Conservation (phyloP, 2,797 vertebrate genomes). For the Pangasius krempfi region DNA sequence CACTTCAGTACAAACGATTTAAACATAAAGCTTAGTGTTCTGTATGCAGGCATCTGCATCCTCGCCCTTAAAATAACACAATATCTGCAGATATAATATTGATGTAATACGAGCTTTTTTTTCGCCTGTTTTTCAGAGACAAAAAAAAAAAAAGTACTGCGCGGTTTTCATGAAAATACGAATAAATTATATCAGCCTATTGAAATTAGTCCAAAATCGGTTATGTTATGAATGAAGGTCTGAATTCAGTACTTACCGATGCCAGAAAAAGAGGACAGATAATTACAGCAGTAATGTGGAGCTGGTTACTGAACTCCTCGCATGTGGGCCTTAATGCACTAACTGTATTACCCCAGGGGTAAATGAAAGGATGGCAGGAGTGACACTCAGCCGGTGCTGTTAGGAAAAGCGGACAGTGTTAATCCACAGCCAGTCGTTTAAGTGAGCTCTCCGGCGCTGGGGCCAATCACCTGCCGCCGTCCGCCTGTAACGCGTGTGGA, state of each 20-base stretch:
- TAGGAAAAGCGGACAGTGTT: not conserved
- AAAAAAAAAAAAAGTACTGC: not conserved
- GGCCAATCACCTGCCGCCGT: constrained; percentile 34
- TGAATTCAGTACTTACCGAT: constrained; percentile 47
- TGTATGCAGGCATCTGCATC: not conserved
- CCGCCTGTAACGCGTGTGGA: constrained; percentile 58
- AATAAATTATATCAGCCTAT: not conserved
- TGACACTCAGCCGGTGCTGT: not conserved
- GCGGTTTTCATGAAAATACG: not conserved
- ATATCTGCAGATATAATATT: not conserved
- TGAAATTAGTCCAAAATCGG: not conserved
- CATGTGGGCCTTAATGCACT: not conserved
- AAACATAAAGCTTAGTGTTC: not conserved
- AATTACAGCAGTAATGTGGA: constrained; percentile 24
- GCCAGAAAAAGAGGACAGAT: constrained; percentile 23
- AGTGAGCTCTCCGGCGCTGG: constrained; percentile 31
- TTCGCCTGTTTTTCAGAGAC: not conserved
- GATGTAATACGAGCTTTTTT: not conserved
- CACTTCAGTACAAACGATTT: not conserved
- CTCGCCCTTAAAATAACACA: too few relatives aligned
- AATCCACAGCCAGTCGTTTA: constrained; percentile 21
- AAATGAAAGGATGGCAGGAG: not conserved
- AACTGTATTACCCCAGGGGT: not conserved
- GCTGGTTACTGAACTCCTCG: not conserved
- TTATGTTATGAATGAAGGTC: not conserved